phyloP scores from a whole-genome alignment of 2,797 vertebrate species.

The Varecia variegata region DNA sequence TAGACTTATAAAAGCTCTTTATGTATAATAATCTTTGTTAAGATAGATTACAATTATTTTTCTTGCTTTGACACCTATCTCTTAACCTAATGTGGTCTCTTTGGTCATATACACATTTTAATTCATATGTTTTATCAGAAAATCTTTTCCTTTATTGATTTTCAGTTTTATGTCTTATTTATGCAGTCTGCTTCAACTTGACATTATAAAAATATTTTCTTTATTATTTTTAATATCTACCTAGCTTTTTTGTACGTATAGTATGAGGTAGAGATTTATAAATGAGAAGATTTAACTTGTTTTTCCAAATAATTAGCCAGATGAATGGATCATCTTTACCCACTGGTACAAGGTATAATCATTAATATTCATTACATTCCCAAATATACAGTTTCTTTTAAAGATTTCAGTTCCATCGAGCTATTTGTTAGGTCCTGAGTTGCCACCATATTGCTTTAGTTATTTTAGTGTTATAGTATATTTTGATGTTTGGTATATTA shows the following conservation, averaged over 20 bases:
- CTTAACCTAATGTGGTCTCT: neutral
- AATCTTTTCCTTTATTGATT: conserved; percentile 10
- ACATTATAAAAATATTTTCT: conserved; percentile 32
- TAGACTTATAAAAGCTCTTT: neutral
- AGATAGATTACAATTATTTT: neutral
- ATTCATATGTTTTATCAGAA: conserved; percentile 21
- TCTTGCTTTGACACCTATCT: neutral
- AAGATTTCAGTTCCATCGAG: neutral
- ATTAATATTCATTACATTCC: neutral
- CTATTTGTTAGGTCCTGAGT: neutral
- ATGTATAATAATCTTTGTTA: neutral
- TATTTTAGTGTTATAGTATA: neutral
- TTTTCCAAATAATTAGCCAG: neutral
- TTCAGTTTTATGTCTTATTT: neutral
- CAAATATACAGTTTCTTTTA: conserved; percentile 19
- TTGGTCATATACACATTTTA: neutral
- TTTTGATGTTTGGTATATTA: conserved; percentile 1
- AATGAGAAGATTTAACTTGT: neutral
- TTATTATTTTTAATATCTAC: neutral
- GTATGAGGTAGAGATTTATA: neutral
- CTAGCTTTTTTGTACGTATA: neutral
- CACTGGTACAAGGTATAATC: neutral
- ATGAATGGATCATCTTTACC: neutral
- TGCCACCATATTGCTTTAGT: neutral
- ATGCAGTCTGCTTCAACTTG: neutral